Conservation (phyloP, 2,113 vertebrate species). For the Sapayoa aenigma region DNA sequence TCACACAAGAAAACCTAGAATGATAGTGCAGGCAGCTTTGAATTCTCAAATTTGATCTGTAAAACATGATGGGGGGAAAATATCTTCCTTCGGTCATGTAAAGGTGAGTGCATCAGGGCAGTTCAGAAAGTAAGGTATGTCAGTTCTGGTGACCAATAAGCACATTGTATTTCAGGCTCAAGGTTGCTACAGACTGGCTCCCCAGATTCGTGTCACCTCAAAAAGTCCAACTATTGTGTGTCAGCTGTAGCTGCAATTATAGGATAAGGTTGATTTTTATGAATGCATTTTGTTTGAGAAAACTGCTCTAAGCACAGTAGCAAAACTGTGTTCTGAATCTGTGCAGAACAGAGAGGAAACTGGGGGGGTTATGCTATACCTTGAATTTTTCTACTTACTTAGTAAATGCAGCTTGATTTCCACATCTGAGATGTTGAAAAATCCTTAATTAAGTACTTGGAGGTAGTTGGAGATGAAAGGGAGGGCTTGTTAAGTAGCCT, state of each 20-base stretch:
- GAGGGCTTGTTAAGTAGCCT: background rate
- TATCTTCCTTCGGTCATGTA: background rate
- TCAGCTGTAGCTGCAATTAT: background rate
- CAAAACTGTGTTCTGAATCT: background rate
- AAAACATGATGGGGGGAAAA: accelerated
- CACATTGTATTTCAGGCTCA: background rate
- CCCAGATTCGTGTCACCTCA: background rate
- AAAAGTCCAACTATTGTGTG: background rate
- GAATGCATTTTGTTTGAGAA: background rate
- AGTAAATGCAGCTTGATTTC: background rate
- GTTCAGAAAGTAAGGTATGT: background rate
- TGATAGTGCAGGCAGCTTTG: background rate
- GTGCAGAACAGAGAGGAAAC: background rate
- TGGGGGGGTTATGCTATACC: background rate
- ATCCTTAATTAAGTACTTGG: accelerated
- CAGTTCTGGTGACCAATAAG: background rate
- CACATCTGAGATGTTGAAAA: background rate
- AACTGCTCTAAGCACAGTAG: background rate
- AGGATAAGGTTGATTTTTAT: background rate
- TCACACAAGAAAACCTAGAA: background rate
- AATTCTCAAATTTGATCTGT: background rate
- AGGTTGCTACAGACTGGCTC: background rate
- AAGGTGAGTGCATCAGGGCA: background rate
- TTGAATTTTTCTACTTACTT: background rate
- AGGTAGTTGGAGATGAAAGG: background rate